Conservation (phyloP, 1,140 invertebrate species). For the Drosophila pandora region DNA sequence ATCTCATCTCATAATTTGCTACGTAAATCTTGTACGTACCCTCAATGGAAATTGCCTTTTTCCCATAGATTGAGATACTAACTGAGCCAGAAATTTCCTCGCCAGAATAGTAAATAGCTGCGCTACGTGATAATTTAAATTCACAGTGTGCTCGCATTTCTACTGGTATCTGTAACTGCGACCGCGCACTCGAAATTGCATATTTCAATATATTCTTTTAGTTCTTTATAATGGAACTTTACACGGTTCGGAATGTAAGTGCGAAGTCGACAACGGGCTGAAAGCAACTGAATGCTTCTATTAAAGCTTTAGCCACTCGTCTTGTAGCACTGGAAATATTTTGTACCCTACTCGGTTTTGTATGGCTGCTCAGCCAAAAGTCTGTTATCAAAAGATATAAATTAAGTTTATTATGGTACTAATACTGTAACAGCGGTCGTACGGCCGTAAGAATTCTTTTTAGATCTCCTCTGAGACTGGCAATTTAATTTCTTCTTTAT, state of each 20-base stretch:
- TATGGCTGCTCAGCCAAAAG: not conserved
- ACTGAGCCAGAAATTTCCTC: slow-evolving; percentile 64
- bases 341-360: not conserved
- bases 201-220: not conserved
- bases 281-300: slow-evolving; percentile 40
- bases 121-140: slow-evolving; percentile 64
- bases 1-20: slow-evolving; percentile 1
- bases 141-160: slow-evolving; percentile 64
- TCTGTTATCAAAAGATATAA: slow-evolving; percentile 34
- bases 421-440: not conserved
- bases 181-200: slow-evolving; percentile 19
- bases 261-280: slow-evolving; percentile 28
- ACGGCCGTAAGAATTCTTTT: not conserved
- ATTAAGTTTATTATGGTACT: slow-evolving; percentile 42
- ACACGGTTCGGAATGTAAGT: slow-evolving; percentile 33
- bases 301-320: slow-evolving; percentile 9
- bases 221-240: slow-evolving; percentile 15
- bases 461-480: not conserved
- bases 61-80: slow-evolving; percentile 30
- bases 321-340: slow-evolving; percentile 13
- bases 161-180: not conserved
- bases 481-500: slow-evolving; percentile 4
- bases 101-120: slow-evolving; percentile 63
- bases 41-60: slow-evolving; percentile 51
- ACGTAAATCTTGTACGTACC: slow-evolving; percentile 52